These are phyloP conservation scores for Phengaris alcon DNA, from an alignment of 2,888 invertebrate species.

Conservation along the genomic window DNA sequence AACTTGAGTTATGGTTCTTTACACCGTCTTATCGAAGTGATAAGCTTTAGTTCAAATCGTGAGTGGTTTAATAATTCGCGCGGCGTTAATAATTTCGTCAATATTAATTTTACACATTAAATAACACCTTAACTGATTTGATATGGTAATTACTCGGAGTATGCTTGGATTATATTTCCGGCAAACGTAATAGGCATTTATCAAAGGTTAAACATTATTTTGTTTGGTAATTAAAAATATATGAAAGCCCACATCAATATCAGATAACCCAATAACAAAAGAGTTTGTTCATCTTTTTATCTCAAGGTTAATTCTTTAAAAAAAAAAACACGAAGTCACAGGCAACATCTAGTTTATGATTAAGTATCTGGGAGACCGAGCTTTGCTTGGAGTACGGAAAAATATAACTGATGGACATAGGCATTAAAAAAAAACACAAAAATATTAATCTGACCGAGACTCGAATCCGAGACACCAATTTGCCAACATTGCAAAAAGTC, in stretches of 20 bases:
- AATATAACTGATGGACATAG: too few relatives aligned
- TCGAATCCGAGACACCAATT: too few relatives aligned
- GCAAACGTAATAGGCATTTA: neutral
- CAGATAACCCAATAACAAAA: neutral
- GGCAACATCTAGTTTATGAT: too few relatives aligned
- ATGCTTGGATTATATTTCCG: neutral
- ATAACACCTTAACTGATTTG: conserved; percentile 1
- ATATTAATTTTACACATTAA: conserved; percentile 3
- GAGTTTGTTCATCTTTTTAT: neutral
- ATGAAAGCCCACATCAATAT: neutral
- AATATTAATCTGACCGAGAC: too few relatives aligned
- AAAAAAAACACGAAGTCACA: neutral
- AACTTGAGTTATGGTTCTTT: neutral
- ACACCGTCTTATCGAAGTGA: neutral
- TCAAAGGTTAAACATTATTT: neutral
- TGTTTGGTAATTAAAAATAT: neutral
- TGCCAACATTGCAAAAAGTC: too few relatives aligned
- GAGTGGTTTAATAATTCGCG: neutral
- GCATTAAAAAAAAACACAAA: too few relatives aligned
- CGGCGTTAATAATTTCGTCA: neutral
- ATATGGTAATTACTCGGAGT: neutral
- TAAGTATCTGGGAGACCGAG: too few relatives aligned
- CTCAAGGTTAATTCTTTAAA: neutral
- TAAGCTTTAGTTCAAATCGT: neutral
- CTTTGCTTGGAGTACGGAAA: too few relatives aligned